Evolutionary conservation across 2,888 invertebrate species (phyloP), one percentile per base, ranked within the genome.

Genomic region (Cetonia aurata): DNA sequence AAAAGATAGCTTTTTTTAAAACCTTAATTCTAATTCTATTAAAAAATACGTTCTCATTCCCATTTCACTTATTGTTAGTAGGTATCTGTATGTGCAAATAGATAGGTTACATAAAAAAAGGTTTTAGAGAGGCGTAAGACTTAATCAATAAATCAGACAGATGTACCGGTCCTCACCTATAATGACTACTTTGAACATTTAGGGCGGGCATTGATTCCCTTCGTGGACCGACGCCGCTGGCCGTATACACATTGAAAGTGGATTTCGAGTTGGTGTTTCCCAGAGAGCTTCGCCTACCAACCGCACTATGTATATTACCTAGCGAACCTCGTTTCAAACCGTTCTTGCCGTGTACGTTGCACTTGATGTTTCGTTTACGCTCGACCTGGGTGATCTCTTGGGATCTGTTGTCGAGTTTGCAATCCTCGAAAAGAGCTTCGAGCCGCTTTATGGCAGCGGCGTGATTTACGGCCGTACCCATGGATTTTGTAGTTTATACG

Each of bases 361-460:
- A 93, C 73, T 89, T 90, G 73, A 87, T 86, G 82, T 90, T 90
- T 59, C 88, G 86, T 78, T 87, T 87, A 48, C 87, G 87, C 81
- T 89, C 88, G 33, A 88, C 83, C 73, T 86, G 84, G 33, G 86
- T 82, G 57, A 77, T 62, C 68, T 77, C 75, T 13, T 74, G 72
- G 4, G 78, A 76, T 12, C 79, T 79, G 70, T 83, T 83, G 37
- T 90, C 90, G 77, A 91, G 80, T 80, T 87, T 89, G 78, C 90
- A 88, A 79, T 89, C 90, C 74, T 87, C 87, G 84, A 93, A 93
- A 81, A 93, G 88, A 53, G 91, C 90, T 81, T 93, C 92, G 79
- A 93, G 85, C 77, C 92, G 89, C 78, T 89, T 90, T 82, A 93
- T 89, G 44, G 92, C 91, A 72, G 89, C 87, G 70, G 88, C 89